Base-by-base conservation (phyloP, 2,113 vertebrate species). In the Zeus faber region DNA sequence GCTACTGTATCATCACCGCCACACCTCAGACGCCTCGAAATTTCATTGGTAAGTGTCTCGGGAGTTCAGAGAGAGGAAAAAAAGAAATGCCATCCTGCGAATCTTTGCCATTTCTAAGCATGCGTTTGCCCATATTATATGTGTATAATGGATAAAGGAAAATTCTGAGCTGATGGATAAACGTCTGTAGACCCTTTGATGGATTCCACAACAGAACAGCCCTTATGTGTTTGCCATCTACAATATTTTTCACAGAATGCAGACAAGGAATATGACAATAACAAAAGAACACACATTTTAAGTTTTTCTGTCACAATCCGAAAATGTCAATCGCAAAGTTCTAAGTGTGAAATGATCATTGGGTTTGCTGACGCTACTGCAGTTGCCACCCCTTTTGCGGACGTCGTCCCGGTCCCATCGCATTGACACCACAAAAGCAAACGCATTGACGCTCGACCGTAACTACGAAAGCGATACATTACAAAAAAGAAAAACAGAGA, bases 151-250 rank as follows among this genome's bases (percentile, higher is more conserved):
- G 29, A 45, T 48, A 41, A 76, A 79, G 46, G 51, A 67, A 72
- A 44, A 62, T 27, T 64, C 70, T 57, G 33, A 16, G 53, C 49
- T 71, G 53, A 62, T 71, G 69, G 44, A 57, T 25, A 72, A 74
- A 46, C 67, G 44, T 66, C 65, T 40, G 44, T 54, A 77, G 71
- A 83, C 58, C 76, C 70, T 70, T 55, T 23, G 58, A 66, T 67
- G 64, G 58, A 70, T 53, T 65, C 74, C 61, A 77, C 68, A 74
- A 77, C 46, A 75, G 65, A 67, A 70, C 66, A 83, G 76, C 77
- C 79, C 68, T 69, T 68, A 72, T 73, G 62, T 55, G 17, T 78
- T 80, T 77, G 64, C 72, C 74, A 70, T 67, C 62, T 61, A 60
- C 60, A 70, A 76, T 41, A 70, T 78, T 46, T 67, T 68, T 66